phyloP scores from a whole-genome alignment of 2,797 vertebrate genomes.

The Podarcis lilfordi region DNA sequence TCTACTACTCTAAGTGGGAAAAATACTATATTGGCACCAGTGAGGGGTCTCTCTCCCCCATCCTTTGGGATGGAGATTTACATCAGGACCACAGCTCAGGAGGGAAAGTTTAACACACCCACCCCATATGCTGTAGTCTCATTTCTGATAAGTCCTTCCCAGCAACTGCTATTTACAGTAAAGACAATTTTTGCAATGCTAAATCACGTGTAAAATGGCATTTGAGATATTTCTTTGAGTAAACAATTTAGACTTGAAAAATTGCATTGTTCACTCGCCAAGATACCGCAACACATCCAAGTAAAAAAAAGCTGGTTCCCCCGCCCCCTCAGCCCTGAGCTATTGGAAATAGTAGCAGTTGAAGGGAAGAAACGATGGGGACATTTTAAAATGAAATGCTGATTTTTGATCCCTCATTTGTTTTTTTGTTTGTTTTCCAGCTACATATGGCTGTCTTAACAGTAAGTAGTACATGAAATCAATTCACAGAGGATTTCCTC shows the following conservation, averaged over 20 bases:
- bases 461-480: slow-evolving; percentile 81
- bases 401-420: slow-evolving; percentile 50
- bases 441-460: slow-evolving; percentile 85
- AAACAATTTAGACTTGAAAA: not conserved
- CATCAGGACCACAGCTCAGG: not conserved
- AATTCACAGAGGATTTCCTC: slow-evolving; percentile 31
- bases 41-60: not conserved
- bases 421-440: slow-evolving; percentile 73
- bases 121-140: no score
- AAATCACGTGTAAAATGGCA: not conserved
- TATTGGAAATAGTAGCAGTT: not conserved
- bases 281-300: not conserved
- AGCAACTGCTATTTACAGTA: not conserved
- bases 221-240: not conserved
- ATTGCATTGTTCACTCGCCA: not conserved
- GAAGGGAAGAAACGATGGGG: not conserved
- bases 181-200: not conserved
- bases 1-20: not conserved
- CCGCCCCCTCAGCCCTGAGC: not conserved
- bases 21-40: not conserved
- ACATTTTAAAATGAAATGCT: not conserved
- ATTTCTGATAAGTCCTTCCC: not conserved
- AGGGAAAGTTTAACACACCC: no score
- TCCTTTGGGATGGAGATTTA: not conserved
- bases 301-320: not conserved